These are phyloP conservation scores for Heteromyza rotundicornis DNA, from an alignment of 2,888 invertebrate genomes.

Conservation along the genomic window DNA sequence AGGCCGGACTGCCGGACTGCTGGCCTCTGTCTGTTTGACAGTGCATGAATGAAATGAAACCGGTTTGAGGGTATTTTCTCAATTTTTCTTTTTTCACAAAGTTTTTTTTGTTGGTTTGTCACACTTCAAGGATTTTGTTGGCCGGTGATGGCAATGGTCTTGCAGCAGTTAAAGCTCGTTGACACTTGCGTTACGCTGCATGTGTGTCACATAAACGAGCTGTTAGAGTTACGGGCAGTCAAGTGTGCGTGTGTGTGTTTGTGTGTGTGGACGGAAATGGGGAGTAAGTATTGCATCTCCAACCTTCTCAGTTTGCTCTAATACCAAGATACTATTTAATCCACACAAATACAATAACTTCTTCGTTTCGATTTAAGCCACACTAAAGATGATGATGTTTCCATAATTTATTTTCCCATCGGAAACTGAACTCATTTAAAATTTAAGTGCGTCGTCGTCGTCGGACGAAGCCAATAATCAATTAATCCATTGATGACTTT, in stretches of 20 bases:
- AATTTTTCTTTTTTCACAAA: neutral
- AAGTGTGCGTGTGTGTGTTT: too few species aligned
- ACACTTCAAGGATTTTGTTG: constrained; percentile 57
- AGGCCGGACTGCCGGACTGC: neutral
- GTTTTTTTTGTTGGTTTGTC: constrained; percentile 33
- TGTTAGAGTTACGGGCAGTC: too few species aligned
- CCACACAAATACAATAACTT: neutral
- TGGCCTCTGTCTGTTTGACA: too few species aligned
- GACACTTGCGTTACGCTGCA: too few species aligned
- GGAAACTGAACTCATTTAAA: constrained; percentile 41
- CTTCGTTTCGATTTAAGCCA: neutral
- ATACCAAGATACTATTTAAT: too few species aligned
- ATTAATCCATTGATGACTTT: constrained; percentile 54
- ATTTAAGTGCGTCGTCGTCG: constrained; percentile 24
- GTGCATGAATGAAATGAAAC: constrained; percentile 24
- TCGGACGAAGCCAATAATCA: constrained; percentile 49
- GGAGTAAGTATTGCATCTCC: too few species aligned
- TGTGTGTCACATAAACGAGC: too few species aligned
- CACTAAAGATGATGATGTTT: constrained; percentile 8
- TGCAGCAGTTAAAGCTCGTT: too few species aligned
- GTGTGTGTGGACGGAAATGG: too few species aligned
- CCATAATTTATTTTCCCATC: constrained; percentile 35
- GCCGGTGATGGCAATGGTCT: too few species aligned
- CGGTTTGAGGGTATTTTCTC: constrained; percentile 13
- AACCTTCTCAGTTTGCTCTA: too few species aligned